Conservation (phyloP, 2,888 invertebrate genomes). For the Deilephila porcellus region DNA sequence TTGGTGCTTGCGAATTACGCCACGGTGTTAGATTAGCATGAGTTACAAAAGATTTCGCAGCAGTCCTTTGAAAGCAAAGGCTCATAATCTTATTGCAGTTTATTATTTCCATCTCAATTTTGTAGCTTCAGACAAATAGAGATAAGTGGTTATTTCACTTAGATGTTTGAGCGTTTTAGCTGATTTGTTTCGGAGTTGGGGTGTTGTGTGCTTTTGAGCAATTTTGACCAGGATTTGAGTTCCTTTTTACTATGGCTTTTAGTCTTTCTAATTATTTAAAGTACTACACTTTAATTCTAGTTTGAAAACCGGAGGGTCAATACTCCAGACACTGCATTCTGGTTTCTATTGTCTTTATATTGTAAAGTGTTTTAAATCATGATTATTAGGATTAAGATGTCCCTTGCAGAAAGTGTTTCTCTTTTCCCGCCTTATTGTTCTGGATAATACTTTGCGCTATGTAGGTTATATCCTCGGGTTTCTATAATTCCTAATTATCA, state of each 20-base stretch:
- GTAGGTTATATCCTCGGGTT: too few relatives aligned
- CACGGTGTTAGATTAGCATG: slow-evolving; percentile 53
- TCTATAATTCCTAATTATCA: too few relatives aligned
- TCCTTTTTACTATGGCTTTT: not conserved
- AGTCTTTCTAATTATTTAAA: not conserved
- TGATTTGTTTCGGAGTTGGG: not conserved
- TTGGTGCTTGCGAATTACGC: slow-evolving; percentile 37
- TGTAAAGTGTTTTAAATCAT: not conserved
- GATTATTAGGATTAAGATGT: not conserved
- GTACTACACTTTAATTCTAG: not conserved
- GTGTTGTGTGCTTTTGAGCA: not conserved
- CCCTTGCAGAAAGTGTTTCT: too few relatives aligned
- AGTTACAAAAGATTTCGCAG: slow-evolving; percentile 60
- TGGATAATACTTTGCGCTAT: too few relatives aligned
- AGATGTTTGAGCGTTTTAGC: not conserved
- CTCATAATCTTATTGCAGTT: slow-evolving; percentile 72
- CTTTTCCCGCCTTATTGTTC: too few relatives aligned
- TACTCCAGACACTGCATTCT: not conserved
- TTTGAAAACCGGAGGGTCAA: not conserved
- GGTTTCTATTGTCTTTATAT: not conserved
- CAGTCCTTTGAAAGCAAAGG: slow-evolving; percentile 61
- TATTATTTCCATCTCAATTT: slow-evolving; percentile 54
- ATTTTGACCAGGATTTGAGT: too few relatives aligned
- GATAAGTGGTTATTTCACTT: slow-evolving; percentile 2
- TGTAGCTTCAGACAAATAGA: slow-evolving; percentile 34